Evolutionary conservation across 2,797 vertebrate species (phyloP).

Genomic region (Dallia pectoralis): DNA sequence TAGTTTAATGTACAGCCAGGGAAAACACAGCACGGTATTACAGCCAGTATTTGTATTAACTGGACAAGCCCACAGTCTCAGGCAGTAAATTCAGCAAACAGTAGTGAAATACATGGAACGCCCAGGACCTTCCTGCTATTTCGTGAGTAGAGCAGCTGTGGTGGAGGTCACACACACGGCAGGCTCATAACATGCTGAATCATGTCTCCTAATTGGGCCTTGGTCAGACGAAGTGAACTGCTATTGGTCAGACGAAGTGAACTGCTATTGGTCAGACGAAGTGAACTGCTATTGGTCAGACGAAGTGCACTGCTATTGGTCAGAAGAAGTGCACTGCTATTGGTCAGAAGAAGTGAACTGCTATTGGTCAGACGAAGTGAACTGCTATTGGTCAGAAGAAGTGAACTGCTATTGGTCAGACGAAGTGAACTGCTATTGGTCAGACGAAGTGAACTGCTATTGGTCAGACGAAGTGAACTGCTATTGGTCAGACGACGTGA

Average conservation of each 20-base stretch:
- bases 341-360: neutral
- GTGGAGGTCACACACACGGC: conserved; percentile 12
- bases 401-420: neutral
- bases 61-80: conserved; percentile 22
- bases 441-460: neutral
- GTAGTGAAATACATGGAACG: conserved; percentile 23
- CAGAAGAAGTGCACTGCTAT: neutral
- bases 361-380: too few species aligned
- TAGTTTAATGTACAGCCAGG: conserved; percentile 13
- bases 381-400: too few species aligned
- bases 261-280: too few species aligned
- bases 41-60: conserved; percentile 23
- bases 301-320: neutral
- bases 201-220: neutral
- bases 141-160: neutral
- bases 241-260: neutral
- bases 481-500: too few species aligned
- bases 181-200: neutral
- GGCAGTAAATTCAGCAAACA: conserved; percentile 34
- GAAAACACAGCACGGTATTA: conserved; percentile 27
- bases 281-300: too few species aligned
- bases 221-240: neutral
- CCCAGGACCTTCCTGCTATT: conserved; percentile 9
- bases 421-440: neutral
- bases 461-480: neutral